Percentiles rank a stretch among this genome's conserved stretches.
phyloP scores from a whole-genome alignment of 2,888 invertebrate genomes.

The Celastrina argiolus region DNA sequence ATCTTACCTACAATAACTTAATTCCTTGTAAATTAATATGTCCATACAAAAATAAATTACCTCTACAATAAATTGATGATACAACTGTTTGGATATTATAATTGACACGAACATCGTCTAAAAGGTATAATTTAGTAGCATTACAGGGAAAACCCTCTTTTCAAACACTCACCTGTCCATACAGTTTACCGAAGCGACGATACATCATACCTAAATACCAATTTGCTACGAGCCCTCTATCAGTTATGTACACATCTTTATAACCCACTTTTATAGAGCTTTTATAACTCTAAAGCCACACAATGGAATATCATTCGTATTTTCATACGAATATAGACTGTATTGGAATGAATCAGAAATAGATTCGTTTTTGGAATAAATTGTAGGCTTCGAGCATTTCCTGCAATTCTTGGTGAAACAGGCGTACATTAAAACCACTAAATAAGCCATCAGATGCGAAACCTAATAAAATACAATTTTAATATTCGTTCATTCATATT shows the following conservation, averaged over 20 bases:
- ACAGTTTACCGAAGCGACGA: slow-evolving; percentile 47
- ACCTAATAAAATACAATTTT: slow-evolving; percentile 4
- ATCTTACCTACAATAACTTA: too few relatives aligned
- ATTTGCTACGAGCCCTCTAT: slow-evolving; percentile 55
- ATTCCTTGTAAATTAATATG: too few relatives aligned
- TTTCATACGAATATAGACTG: background rate
- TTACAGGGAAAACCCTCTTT: slow-evolving; percentile 17
- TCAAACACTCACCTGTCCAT: slow-evolving; percentile 23
- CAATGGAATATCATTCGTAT: background rate
- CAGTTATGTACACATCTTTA: slow-evolving; percentile 59
- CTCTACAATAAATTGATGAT: background rate
- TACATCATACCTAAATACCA: slow-evolving; percentile 60
- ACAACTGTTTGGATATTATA: background rate
- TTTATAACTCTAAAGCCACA: slow-evolving; percentile 69
- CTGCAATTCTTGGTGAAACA: slow-evolving; percentile 9
- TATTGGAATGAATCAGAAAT: background rate
- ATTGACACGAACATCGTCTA: background rate
- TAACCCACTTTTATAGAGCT: slow-evolving; percentile 49
- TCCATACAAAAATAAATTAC: too few relatives aligned
- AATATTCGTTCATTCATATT: background rate
- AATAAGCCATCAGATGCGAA: slow-evolving; percentile 2
- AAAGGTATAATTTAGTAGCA: background rate
- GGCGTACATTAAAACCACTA: slow-evolving; percentile 13
- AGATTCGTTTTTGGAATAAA: background rate
- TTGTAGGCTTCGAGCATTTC: slow-evolving; percentile 9